Percentiles rank a stretch among this genome's conserved stretches.
phyloP scores from a whole-genome alignment of 2,797 vertebrate species.

The Erpetoichthys calabaricus region DNA sequence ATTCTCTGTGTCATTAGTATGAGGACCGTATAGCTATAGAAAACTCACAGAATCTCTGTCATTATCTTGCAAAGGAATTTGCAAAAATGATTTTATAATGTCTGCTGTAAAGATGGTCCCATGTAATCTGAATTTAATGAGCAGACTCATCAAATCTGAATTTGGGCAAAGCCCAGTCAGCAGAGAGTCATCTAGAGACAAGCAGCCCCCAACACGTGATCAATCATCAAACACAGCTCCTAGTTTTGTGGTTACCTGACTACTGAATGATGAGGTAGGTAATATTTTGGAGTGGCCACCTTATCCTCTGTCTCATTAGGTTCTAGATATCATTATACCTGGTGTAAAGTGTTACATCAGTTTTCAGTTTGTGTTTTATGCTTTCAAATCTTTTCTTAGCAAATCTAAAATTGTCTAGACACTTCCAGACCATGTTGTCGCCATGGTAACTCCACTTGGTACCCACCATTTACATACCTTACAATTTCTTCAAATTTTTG shows the following conservation, averaged over 20 bases:
- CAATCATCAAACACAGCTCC: conserved; percentile 18
- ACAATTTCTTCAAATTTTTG: conserved; percentile 9
- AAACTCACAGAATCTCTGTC: conserved; percentile 15
- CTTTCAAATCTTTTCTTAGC: conserved; percentile 6
- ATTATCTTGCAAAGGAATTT: conserved; percentile 9
- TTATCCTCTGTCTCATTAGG: neutral
- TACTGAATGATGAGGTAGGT: conserved; percentile 16
- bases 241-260: conserved; percentile 13
- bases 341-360: neutral
- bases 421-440: conserved; percentile 7
- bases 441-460: conserved; percentile 10
- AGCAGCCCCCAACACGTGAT: conserved; percentile 7
- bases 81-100: conserved; percentile 11
- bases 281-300: conserved; percentile 6
- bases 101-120: conserved; percentile 9
- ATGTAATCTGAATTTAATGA: conserved; percentile 14
- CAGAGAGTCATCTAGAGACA: conserved; percentile 15
- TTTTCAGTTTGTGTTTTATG: conserved; percentile 7
- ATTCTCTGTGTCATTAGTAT: neutral
- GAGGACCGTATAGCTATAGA: conserved; percentile 9
- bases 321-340: conserved; percentile 1
- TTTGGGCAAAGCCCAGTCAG: conserved; percentile 14
- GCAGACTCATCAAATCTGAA: conserved; percentile 12
- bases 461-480: conserved; percentile 1
- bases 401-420: conserved; percentile 6